Conservation (phyloP, 1,140 invertebrate species). For the Leptonema lineaticorne region DNA sequence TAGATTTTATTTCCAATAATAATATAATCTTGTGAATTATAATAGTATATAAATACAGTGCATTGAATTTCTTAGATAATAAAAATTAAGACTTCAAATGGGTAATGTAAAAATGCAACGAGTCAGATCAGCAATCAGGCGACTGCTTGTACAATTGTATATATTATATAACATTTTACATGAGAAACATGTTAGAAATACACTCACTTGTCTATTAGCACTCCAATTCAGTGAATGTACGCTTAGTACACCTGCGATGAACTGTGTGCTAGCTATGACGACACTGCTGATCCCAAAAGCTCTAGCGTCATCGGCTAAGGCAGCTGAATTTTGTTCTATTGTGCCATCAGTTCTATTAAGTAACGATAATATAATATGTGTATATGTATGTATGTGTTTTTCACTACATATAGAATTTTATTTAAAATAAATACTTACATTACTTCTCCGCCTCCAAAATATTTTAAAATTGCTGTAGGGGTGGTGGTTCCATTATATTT, state of each 20-base stretch:
- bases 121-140: too few species aligned
- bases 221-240: slow-evolving; percentile 62
- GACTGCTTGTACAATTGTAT: slow-evolving; percentile 5
- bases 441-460: slow-evolving; percentile 54
- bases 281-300: slow-evolving; percentile 62
- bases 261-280: slow-evolving; percentile 58
- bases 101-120: too few species aligned
- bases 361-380: not conserved
- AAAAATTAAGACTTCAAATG: too few species aligned
- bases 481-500: slow-evolving; percentile 48
- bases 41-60: not conserved
- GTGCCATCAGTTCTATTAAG: slow-evolving; percentile 52
- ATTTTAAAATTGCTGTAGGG: slow-evolving; percentile 48
- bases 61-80: not conserved
- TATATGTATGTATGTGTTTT: not conserved
- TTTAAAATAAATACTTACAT: slow-evolving; percentile 56
- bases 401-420: not conserved
- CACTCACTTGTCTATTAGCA: slow-evolving; percentile 56
- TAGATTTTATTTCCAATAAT: not conserved
- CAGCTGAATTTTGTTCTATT: slow-evolving; percentile 56
- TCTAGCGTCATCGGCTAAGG: slow-evolving; percentile 62
- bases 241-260: slow-evolving; percentile 60
- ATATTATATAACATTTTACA: not conserved
- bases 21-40: not conserved
- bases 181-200: not conserved